A percentile compares a stretch with the other conserved stretches of the same genome.
Conservation (phyloP, 2,113 vertebrate species). For the Syngnathus floridae region DNA sequence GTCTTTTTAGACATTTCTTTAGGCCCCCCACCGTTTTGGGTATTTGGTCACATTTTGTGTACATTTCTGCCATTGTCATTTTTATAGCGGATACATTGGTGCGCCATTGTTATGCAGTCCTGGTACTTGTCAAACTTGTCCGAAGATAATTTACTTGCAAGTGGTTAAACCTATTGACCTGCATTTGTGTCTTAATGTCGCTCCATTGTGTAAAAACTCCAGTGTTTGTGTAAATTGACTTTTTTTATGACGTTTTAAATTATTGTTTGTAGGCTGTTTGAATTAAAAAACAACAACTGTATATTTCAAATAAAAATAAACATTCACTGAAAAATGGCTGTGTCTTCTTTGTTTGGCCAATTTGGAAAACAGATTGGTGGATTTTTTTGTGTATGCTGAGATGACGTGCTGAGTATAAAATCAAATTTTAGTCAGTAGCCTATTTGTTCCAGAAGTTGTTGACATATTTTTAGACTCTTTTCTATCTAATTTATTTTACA, state of each 20-base stretch:
- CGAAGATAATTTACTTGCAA: constrained; percentile 19
- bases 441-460: too few relatives aligned
- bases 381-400: too few relatives aligned
- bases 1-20: constrained; percentile 6
- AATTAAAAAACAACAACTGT: constrained; percentile 30
- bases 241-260: constrained; percentile 55
- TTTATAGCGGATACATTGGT: constrained; percentile 5
- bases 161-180: constrained; percentile 24
- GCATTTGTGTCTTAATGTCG: constrained; percentile 21
- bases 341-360: not conserved
- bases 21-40: not conserved
- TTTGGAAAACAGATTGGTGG: too few relatives aligned
- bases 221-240: constrained; percentile 24
- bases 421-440: too few relatives aligned
- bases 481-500: too few relatives aligned
- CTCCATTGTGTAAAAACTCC: constrained; percentile 51
- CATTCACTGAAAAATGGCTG: constrained; percentile 26
- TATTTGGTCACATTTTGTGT: constrained; percentile 7
- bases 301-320: constrained; percentile 45
- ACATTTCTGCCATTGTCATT: constrained; percentile 4
- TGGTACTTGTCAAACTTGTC: constrained; percentile 35
- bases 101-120: constrained; percentile 17
- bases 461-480: too few relatives aligned
- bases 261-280: constrained; percentile 52
- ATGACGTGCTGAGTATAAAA: too few relatives aligned